These are phyloP conservation scores for Aramus guarauna DNA, from an alignment of 2,113 vertebrate species.

Conservation along the genomic window DNA sequence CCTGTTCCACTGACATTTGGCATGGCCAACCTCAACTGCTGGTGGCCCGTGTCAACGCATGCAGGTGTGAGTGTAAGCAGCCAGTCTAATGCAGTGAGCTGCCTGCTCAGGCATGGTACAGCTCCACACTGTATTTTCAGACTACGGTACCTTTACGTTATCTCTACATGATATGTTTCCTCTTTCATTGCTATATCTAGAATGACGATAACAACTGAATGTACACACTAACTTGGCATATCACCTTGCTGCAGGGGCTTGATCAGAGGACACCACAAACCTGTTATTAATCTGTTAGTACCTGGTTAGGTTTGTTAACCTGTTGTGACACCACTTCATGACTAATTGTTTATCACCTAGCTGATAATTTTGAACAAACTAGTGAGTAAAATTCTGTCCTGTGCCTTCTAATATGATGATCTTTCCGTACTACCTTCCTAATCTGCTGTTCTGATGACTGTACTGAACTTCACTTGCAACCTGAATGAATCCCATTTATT, in stretches of 20 bases:
- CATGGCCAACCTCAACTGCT: rapidly evolving
- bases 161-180: not conserved
- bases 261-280: not conserved
- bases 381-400: not conserved
- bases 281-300: not conserved
- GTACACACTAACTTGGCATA: not conserved
- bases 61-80: not conserved
- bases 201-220: not conserved
- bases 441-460: not conserved
- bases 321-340: not conserved
- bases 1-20: not conserved
- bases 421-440: not conserved
- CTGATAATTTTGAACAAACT: not conserved
- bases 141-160: not conserved
- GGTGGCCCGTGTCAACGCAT: not conserved
- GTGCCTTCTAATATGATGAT: not conserved
- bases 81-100: not conserved
- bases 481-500: not conserved
- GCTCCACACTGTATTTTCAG: not conserved
- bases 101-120: not conserved
- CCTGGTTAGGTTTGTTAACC: not conserved
- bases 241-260: not conserved
- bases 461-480: not conserved
- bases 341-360: not conserved
- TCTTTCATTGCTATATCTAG: not conserved